phyloP scores from a whole-genome alignment of 2,888 invertebrate species.

The Eristalinus sepulchralis region DNA sequence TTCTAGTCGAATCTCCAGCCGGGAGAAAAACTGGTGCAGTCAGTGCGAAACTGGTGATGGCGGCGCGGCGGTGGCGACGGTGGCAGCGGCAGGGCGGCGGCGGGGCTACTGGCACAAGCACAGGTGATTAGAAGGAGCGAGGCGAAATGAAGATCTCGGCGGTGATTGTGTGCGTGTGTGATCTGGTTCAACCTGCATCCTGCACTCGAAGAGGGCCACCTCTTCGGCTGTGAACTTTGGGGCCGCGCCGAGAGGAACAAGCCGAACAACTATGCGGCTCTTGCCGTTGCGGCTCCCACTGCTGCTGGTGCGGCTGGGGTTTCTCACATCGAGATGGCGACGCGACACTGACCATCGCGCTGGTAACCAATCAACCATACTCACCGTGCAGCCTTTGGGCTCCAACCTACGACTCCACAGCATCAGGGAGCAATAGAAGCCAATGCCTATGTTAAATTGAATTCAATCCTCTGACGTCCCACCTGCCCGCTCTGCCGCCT shows the following conservation, averaged over 20 bases:
- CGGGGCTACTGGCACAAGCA: slow-evolving; percentile 27
- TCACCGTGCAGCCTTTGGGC: slow-evolving; percentile 49
- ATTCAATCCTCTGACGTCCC: slow-evolving; percentile 20
- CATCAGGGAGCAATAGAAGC: slow-evolving; percentile 64
- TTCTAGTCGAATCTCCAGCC: slow-evolving; percentile 40
- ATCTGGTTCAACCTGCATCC: slow-evolving; percentile 68
- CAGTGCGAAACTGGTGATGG: not conserved
- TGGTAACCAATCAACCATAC: slow-evolving; percentile 68
- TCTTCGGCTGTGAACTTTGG: slow-evolving; percentile 64
- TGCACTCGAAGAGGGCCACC: slow-evolving; percentile 50
- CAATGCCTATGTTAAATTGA: slow-evolving; percentile 66
- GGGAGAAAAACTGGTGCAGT: slow-evolving; percentile 64
- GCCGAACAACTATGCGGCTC: slow-evolving; percentile 32
- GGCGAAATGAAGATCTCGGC: slow-evolving; percentile 59
- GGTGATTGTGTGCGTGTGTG: slow-evolving; percentile 33
- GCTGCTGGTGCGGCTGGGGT: not conserved
- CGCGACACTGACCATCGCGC: slow-evolving; percentile 29
- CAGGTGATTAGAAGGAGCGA: slow-evolving; percentile 53
- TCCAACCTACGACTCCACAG: slow-evolving; percentile 58
- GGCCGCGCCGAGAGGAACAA: slow-evolving; percentile 47
- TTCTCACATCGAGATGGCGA: not conserved
- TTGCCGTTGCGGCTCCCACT: not conserved
- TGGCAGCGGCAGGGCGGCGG: not conserved
- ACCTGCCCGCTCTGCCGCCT: not conserved
- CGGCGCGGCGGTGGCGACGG: slow-evolving; percentile 13